Percentiles rank a stretch among this genome's conserved stretches.
These are phyloP conservation scores for Sarcophaga carnaria DNA, from an alignment of 2,888 invertebrate species.

Conservation along the genomic window DNA sequence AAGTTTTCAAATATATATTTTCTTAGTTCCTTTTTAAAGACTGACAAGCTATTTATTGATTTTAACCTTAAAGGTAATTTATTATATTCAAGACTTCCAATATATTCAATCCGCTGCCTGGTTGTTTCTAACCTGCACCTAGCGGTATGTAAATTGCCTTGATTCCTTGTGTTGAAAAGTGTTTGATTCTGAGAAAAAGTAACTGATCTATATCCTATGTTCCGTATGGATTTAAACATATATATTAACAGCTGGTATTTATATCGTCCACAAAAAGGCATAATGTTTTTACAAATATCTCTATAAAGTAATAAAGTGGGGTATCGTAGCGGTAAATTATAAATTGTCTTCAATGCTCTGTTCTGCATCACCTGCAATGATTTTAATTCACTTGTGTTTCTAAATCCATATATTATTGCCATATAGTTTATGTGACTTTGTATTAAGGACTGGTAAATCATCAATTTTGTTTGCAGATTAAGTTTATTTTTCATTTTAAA, in stretches of 20 bases:
- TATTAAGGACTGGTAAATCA: background rate
- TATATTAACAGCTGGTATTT: constrained; percentile 4
- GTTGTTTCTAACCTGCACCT: constrained; percentile 9
- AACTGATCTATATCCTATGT: background rate
- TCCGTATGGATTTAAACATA: background rate
- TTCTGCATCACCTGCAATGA: background rate
- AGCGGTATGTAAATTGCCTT: background rate
- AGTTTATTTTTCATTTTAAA: constrained; percentile 21
- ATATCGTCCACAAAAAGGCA: background rate
- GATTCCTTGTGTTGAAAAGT: background rate
- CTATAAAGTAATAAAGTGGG: background rate
- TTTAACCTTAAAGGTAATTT: constrained; percentile 8
- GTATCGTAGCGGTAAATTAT: background rate
- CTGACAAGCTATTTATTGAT: constrained; percentile 4
- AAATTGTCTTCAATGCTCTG: background rate
- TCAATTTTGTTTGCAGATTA: background rate
- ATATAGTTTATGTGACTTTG: background rate
- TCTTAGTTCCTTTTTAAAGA: background rate
- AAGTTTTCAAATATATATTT: constrained; percentile 1
- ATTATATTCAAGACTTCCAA: constrained; percentile 1
- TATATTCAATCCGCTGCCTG: background rate
- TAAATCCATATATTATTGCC: background rate
- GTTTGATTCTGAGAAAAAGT: background rate
- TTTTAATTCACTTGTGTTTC: background rate
- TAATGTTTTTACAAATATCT: background rate